Evolutionary conservation across 2,797 vertebrate species (phyloP).

Genomic region (Sebastes matsubarae): DNA sequence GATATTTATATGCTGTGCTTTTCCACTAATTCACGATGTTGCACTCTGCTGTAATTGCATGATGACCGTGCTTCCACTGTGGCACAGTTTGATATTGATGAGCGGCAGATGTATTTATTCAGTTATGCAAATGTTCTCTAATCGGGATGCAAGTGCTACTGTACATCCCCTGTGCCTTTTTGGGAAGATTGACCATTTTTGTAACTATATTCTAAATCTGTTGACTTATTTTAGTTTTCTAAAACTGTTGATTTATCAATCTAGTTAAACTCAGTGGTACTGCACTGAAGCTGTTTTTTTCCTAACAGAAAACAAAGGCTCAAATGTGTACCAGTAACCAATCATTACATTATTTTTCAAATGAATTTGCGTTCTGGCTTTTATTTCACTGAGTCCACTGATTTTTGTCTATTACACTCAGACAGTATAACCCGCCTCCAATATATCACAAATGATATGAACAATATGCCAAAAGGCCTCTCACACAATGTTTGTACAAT

Average conservation of each 20-base stretch:
- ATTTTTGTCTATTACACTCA: neutral
- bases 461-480: neutral
- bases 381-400: constrained; percentile 20
- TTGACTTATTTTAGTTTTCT: constrained; percentile 49
- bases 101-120: constrained; percentile 82
- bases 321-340: constrained; percentile 59
- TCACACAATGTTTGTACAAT: no score
- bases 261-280: constrained; percentile 45
- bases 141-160: constrained; percentile 51
- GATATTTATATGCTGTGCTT: constrained; percentile 72
- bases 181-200: constrained; percentile 58
- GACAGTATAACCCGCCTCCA: neutral
- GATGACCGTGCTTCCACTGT: constrained; percentile 57
- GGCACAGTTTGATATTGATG: constrained; percentile 68
- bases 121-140: constrained; percentile 75
- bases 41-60: constrained; percentile 74
- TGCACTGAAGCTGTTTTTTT: constrained; percentile 61
- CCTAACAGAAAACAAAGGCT: constrained; percentile 40
- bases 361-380: constrained; percentile 28
- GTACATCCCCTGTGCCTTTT: constrained; percentile 75
- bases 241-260: constrained; percentile 40
- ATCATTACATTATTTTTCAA: constrained; percentile 67
- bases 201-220: constrained; percentile 47
- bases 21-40: constrained; percentile 68
- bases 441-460: neutral